These are phyloP conservation scores for Drosophila arizonae DNA, from an alignment of 1,140 invertebrate genomes.

Conservation along the genomic window DNA sequence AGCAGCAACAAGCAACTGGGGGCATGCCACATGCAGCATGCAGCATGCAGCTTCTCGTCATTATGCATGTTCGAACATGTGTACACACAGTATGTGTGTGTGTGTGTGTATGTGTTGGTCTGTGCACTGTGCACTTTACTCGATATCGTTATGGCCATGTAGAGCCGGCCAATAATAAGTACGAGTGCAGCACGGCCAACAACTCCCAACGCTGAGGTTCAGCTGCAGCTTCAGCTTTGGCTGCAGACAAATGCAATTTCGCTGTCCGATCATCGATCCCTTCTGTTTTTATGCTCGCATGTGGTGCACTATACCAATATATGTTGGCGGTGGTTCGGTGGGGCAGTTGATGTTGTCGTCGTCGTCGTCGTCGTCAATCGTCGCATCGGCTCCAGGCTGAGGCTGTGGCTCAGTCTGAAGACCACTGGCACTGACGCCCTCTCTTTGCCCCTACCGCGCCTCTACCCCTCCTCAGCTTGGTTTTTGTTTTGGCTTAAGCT, in stretches of 20 bases:
- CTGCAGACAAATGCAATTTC: conserved; percentile 70
- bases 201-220: conserved; percentile 24
- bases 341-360: conserved; percentile 39
- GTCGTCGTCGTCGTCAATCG: conserved; percentile 60
- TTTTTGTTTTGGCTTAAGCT: conserved; percentile 23
- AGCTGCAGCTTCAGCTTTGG: conserved; percentile 30
- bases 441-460: background rate
- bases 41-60: conserved; percentile 38
- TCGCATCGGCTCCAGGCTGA: conserved; percentile 43
- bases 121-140: conserved; percentile 47
- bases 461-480: background rate
- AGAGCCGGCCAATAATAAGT: conserved; percentile 39
- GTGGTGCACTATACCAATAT: conserved; percentile 58
- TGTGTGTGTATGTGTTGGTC: background rate
- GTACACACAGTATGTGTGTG: conserved; percentile 10
- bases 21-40: conserved; percentile 17
- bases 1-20: conserved; percentile 3
- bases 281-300: conserved; percentile 60
- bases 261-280: conserved; percentile 73
- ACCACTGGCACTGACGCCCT: background rate
- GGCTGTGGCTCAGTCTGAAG: conserved; percentile 13
- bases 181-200: conserved; percentile 25
- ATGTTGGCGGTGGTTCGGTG: conserved; percentile 21
- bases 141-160: conserved; percentile 36
- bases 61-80: conserved; percentile 40